A percentile compares a stretch with the other conserved stretches of the same genome.
Evolutionary conservation across 1,140 invertebrate genomes (phyloP).

Genomic region (Teleopsis dalmanni): DNA sequence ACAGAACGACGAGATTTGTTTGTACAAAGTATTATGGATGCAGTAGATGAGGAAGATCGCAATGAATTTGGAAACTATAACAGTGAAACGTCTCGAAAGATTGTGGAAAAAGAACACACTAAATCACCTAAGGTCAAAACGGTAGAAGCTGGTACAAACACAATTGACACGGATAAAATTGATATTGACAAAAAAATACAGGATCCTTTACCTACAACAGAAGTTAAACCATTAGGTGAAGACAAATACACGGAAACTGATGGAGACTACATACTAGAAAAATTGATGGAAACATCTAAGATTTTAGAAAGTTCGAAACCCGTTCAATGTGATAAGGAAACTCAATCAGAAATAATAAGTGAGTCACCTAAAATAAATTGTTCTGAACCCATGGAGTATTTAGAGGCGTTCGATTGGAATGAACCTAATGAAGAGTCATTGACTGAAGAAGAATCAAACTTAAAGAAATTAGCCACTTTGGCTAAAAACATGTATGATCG

Average conservation of each 20-base stretch:
- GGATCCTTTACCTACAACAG: no score
- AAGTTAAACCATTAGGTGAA: no score
- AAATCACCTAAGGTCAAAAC: no score
- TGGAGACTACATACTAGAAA: no score
- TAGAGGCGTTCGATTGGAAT: conserved; percentile 19
- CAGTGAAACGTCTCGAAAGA: no score
- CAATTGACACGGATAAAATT: no score
- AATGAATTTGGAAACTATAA: not conserved
- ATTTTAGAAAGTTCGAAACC: conserved; percentile 1
- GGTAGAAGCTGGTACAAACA: no score
- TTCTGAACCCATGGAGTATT: conserved; percentile 22
- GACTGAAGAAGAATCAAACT: not conserved
- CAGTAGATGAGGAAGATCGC: not conserved
- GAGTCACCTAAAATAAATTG: conserved; percentile 13
- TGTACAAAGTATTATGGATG: no score
- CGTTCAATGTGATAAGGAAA: not conserved
- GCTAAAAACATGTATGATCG: conserved; percentile 25
- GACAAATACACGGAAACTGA: no score
- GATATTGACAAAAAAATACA: no score
- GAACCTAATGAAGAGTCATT: conserved; percentile 4
- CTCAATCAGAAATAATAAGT: not conserved
- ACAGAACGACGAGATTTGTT: no score
- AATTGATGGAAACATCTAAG: not conserved
- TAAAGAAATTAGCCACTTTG: conserved; percentile 17
- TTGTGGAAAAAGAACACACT: no score